Base-by-base conservation (phyloP, 2,797 vertebrate species). In the Setipinna tenuifilis region DNA sequence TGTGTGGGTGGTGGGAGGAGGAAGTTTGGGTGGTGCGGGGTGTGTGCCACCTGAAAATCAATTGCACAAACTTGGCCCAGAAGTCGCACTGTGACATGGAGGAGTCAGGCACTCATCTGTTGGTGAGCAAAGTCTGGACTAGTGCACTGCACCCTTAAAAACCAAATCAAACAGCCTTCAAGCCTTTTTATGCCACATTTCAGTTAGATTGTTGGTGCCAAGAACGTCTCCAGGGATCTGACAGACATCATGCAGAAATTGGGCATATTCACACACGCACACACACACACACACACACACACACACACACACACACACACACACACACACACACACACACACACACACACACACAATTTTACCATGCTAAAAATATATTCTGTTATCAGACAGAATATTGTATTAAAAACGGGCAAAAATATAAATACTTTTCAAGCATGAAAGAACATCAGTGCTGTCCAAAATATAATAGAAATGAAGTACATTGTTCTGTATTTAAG, bases 41-140 rank as follows among this genome's bases (percentile, higher is more conserved):
- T 88, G 90, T 90, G 88, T 92, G 91, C 91, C 92, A 93, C 90
- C 92, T 93, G 91, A 91, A 94, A 94, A 95, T 94, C 93, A 93
- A 94, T 92, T 91, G 92, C 81, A 48, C 81, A 90, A 90, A 92
- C 91, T 83, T 78, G 12, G 31, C 89, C 88, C 88, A 84, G 87
- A 88, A 92, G 89, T 88, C 87, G 88, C 84, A 41, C 57, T 57
- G 89, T 90, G 88, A 92, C 90, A 91, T 84, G 50, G 85, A 83
- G 87, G 91, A 35, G 16, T 35, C 68, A 31, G 62, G 7, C 59
- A 9, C 59, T 61, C 23, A 65, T n/a, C 35, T 41, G 35, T 41
- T 41, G 2, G 5, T 41, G 35, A 41, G 2, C 2, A 41, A 41
- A 41, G 35, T 41, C 2, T 41, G 5, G 35, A 41, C 35, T 17